Conservation (phyloP, 2,113 vertebrate genomes). For the Eolophus roseicapilla region DNA sequence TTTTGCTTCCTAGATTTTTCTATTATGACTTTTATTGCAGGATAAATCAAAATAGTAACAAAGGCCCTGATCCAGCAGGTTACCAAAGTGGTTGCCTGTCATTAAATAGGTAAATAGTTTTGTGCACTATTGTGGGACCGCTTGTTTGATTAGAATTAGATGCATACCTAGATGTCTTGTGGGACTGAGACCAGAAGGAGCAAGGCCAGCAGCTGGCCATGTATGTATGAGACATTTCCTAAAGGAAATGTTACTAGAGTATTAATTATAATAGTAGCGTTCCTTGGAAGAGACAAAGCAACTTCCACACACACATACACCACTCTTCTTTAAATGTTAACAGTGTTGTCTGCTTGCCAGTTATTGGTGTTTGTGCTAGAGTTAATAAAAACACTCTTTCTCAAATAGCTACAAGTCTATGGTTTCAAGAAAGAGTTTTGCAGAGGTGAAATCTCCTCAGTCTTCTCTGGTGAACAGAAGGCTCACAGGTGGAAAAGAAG, state of each 20-base stretch:
- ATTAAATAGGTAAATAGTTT: neutral
- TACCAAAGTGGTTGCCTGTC: neutral
- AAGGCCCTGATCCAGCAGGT: neutral
- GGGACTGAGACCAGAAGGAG: neutral
- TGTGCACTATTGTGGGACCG: neutral
- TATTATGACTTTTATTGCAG: neutral
- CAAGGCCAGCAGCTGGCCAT: neutral
- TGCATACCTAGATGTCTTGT: neutral
- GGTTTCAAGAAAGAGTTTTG: neutral
- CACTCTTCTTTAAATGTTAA: neutral
- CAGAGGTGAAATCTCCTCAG: neutral
- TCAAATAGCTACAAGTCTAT: neutral
- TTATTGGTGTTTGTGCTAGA: neutral
- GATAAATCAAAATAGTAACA: neutral
- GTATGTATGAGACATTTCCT: constrained; percentile 3
- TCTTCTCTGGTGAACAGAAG: neutral
- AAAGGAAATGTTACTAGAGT: constrained; percentile 18
- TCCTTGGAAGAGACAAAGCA: constrained; percentile 17
- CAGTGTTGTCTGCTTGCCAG: neutral
- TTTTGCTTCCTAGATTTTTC: neutral
- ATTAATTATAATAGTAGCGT: neutral
- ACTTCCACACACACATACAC: neutral
- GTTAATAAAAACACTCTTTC: neutral
- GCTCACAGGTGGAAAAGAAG: neutral
- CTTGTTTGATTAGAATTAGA: neutral